phyloP scores from a whole-genome alignment of 2,888 invertebrate genomes.

The Lepidonotus clava region DNA sequence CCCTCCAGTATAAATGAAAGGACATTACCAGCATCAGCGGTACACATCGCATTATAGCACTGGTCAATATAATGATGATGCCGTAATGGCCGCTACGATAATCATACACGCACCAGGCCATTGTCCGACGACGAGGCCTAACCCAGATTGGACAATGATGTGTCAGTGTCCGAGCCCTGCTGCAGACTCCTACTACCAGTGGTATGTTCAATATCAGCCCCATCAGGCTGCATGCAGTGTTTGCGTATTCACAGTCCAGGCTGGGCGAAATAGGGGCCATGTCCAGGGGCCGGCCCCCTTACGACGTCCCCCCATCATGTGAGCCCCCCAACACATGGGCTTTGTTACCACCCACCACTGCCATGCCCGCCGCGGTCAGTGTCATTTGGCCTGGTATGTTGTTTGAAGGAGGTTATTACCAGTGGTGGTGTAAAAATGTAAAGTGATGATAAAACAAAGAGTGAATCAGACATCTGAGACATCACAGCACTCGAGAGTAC shows the following conservation, averaged over 20 bases:
- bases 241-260: not conserved
- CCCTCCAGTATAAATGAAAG: slow-evolving; percentile 13
- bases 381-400: no score
- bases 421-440: no score
- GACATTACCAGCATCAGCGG: not conserved
- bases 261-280: slow-evolving; percentile 33
- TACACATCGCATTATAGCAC: slow-evolving; percentile 31
- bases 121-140: slow-evolving; percentile 22
- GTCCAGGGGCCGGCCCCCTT: not conserved
- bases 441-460: no score
- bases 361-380: no score
- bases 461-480: no score
- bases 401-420: no score
- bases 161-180: not conserved
- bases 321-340: slow-evolving; percentile 23
- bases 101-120: slow-evolving; percentile 44
- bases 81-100: slow-evolving; percentile 32
- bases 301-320: not conserved
- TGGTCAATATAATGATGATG: slow-evolving; percentile 52
- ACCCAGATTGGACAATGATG: slow-evolving; percentile 50
- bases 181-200: not conserved
- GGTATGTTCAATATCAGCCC: slow-evolving; percentile 45
- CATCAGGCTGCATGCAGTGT: no score
- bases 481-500: no score
- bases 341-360: not conserved